Conservation (phyloP, 2,797 vertebrate genomes). For the Pseudocheirus occidentalis region DNA sequence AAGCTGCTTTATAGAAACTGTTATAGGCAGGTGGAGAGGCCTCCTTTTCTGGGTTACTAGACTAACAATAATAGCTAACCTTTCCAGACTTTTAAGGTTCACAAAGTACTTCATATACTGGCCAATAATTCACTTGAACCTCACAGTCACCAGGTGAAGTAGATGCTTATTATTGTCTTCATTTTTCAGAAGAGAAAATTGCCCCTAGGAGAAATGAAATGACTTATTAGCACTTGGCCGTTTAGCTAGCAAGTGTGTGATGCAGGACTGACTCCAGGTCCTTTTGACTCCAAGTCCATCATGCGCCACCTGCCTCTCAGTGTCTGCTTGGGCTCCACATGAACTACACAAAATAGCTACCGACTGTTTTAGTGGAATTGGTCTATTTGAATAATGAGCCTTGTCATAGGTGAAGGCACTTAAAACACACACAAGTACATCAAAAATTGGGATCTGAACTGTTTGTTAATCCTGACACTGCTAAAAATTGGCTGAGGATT, state of each 20-base stretch:
- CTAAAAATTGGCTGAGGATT: slow-evolving; percentile 61
- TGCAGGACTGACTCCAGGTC: not conserved
- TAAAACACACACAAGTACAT: slow-evolving; percentile 62
- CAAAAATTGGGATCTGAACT: slow-evolving; percentile 63
- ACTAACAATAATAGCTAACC: not conserved
- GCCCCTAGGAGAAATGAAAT: not conserved
- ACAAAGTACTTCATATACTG: not conserved
- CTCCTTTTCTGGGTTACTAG: not conserved
- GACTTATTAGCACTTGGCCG: not conserved
- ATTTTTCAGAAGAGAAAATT: not conserved
- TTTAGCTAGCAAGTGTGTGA: not conserved
- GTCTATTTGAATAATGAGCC: slow-evolving; percentile 60
- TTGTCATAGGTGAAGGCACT: not conserved
- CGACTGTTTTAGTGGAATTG: slow-evolving; percentile 30
- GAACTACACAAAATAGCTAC: not conserved
- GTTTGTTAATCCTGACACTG: slow-evolving; percentile 64
- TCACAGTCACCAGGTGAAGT: not conserved
- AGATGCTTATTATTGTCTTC: not conserved
- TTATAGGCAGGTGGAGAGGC: not conserved
- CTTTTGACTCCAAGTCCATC: not conserved
- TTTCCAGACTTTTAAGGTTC: not conserved
- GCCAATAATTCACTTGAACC: not conserved
- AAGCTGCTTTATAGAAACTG: not conserved
- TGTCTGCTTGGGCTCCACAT: not conserved
- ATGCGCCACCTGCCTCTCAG: not conserved